These are phyloP conservation scores for Eleutherodactylus coqui DNA, from an alignment of 2,797 vertebrate species.

Conservation along the genomic window DNA sequence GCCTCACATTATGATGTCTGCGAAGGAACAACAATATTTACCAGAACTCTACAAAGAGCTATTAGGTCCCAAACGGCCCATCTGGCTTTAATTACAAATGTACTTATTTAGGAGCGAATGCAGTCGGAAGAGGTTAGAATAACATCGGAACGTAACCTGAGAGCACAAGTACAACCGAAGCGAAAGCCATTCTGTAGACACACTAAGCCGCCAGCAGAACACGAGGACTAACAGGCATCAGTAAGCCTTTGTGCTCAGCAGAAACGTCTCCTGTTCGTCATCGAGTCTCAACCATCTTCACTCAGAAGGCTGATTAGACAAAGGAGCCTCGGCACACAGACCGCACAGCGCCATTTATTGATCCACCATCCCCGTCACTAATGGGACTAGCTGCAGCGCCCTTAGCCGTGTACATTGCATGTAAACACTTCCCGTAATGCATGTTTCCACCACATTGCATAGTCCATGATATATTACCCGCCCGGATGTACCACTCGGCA, in stretches of 20 bases:
- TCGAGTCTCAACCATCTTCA: no score
- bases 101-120: conserved; percentile 24
- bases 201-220: background rate
- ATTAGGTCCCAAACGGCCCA: conserved; percentile 11
- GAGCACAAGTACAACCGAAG: conserved; percentile 5
- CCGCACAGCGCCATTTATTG: no score
- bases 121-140: conserved; percentile 19
- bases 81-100: conserved; percentile 15
- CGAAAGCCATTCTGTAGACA: conserved; percentile 19
- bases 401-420: no score
- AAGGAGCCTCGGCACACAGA: no score
- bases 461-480: no score
- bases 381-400: no score
- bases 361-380: no score
- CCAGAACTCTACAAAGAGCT: background rate
- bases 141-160: conserved; percentile 22
- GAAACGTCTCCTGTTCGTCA: background rate
- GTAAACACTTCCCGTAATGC: no score
- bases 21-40: background rate
- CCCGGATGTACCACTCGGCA: no score
- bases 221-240: background rate
- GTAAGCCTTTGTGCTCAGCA: background rate
- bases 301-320: no score
- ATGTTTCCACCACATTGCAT: no score
- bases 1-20: background rate